Conservation (phyloP, 2,113 vertebrate genomes). For the Asarcornis scutulata region DNA sequence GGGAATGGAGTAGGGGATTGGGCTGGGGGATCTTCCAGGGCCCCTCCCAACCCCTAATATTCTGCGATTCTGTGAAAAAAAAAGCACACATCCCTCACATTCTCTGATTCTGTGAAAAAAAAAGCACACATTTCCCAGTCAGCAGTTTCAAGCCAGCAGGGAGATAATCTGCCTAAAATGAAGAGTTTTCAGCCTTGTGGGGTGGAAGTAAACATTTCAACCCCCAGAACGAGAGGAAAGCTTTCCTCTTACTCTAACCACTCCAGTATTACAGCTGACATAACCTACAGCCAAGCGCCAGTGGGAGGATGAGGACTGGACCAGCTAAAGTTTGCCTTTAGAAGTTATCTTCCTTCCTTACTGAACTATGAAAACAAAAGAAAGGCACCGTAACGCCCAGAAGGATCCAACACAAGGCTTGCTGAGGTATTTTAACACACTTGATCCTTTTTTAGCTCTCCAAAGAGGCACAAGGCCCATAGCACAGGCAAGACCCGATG, state of each 20-base stretch:
- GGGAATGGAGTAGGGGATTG: too few relatives aligned
- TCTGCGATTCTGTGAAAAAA: too few relatives aligned
- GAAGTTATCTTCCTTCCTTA: not conserved
- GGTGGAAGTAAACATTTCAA: not conserved
- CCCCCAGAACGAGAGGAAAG: not conserved
- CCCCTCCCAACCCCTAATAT: too few relatives aligned
- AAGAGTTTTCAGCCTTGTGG: not conserved
- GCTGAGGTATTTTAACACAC: not conserved
- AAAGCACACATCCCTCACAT: too few relatives aligned
- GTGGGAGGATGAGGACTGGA: not conserved
- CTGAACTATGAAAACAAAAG: too few relatives aligned
- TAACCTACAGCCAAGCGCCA: fast-evolving
- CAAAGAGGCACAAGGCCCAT: not conserved
- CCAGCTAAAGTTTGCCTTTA: not conserved
- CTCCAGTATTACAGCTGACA: not conserved
- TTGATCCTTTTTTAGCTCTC: not conserved
- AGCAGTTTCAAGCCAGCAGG: not conserved
- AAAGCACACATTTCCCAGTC: fast-evolving
- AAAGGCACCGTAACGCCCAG: not conserved
- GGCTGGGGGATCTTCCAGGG: too few relatives aligned
- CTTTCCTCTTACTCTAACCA: not conserved
- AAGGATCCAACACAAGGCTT: not conserved
- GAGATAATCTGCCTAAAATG: fast-evolving
- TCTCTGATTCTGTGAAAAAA: not conserved
- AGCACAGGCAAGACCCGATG: not conserved